Base-by-base conservation (phyloP, 2,888 invertebrate species). In the Acleris cristana region DNA sequence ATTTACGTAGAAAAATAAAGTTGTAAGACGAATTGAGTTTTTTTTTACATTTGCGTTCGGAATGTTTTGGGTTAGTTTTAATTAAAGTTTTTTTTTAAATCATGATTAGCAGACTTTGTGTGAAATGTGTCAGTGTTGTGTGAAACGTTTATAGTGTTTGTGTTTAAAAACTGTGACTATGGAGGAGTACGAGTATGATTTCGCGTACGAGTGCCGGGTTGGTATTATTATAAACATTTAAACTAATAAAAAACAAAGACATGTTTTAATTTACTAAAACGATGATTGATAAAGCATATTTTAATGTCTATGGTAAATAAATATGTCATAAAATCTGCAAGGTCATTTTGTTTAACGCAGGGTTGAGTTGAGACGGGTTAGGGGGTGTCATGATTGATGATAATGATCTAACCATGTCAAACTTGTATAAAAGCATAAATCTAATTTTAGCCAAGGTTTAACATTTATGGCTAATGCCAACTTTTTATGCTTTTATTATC, bases 171-270 rank as follows among this genome's bases (percentile, higher is more conserved):
- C 53, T 63, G 62, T 62, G 53, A 63, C 58, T 16, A 80, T 93
- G 93, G 92, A 91, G 75, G 92, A 93, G 72, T 93, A 94, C 84
- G 94, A 95, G 79, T 95, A 95, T 88, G 94, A 95, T 87, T 95
- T 95, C 90, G 93, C 94, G 72, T 95, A 93, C 86, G 95, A 95
- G 88, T 94, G 95, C 89, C 93, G 94, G 95, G 95, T 95, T 89
- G 85, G 93, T 70, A 72, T 70, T 49, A 10, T 67, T 30, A 26
- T 18, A 56, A 21, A 52, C 12, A 23, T 52, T 48, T 26, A 34
- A 34, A 60, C 16, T 19, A 34, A 34, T 45, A 49, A 21, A 18
- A 34, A 14, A 7, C 12, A 45, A 34, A 30, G 18, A 7, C 26
- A 26, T 7, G 0, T 6, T 26, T 26, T 26, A 53, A 18, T 14